These are phyloP conservation scores for Thecophora atra DNA, from an alignment of 2,888 invertebrate genomes.

Conservation along the genomic window DNA sequence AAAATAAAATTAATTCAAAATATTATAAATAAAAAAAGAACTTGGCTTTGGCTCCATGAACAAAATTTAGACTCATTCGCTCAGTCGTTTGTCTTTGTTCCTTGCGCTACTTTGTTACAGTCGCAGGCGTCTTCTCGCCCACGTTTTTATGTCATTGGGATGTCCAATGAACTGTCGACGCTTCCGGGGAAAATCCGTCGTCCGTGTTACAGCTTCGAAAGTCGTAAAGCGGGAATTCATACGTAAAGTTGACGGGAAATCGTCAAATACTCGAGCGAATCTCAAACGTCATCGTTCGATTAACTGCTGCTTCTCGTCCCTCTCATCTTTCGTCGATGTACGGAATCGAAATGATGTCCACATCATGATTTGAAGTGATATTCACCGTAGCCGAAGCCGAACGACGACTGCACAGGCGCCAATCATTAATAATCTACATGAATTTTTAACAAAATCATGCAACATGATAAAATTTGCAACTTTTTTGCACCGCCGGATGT, in stretches of 20 bases:
- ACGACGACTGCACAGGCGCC: background rate
- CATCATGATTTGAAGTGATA: no score
- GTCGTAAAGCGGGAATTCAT: background rate
- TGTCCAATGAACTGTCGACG: background rate
- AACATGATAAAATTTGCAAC: constrained; percentile 31
- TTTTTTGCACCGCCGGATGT: constrained; percentile 33
- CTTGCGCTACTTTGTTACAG: no score
- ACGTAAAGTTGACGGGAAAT: background rate
- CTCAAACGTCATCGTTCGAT: background rate
- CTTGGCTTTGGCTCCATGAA: no score
- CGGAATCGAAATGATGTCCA: background rate
- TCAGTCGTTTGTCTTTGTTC: no score
- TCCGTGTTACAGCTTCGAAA: background rate
- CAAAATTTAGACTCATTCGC: no score
- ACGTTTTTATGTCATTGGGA: background rate
- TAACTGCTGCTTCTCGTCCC: background rate
- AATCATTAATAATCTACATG: background rate
- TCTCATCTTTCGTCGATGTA: background rate
- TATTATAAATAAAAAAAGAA: no score
- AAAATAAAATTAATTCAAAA: no score
- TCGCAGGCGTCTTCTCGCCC: background rate
- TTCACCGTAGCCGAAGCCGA: no score
- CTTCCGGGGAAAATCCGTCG: background rate
- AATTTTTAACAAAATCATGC: background rate
- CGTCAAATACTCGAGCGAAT: background rate